Evolutionary conservation across 2,113 vertebrate genomes (phyloP).

Genomic region (Zosterops pallidus): DNA sequence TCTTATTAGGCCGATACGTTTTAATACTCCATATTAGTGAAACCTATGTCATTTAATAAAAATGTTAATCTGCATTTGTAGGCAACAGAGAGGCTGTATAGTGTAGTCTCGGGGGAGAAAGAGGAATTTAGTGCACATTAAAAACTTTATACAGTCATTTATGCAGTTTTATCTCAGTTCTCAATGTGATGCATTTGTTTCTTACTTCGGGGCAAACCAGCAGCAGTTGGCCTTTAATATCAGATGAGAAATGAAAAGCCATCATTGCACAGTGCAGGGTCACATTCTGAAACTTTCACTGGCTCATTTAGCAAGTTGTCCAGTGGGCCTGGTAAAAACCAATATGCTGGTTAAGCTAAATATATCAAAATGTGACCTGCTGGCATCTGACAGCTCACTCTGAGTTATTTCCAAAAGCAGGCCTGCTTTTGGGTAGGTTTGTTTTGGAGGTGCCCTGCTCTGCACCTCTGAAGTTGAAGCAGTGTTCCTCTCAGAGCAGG

Average conservation of each 20-base stretch:
- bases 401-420: not conserved
- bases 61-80: conserved; percentile 57
- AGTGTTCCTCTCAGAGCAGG: not conserved
- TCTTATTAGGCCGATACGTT: conserved; percentile 20
- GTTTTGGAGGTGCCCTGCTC: not conserved
- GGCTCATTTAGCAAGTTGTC: not conserved
- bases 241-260: not conserved
- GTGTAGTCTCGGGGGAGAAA: not conserved
- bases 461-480: not conserved
- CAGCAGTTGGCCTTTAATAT: not conserved
- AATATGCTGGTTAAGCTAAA: not conserved
- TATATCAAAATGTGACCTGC: not conserved
- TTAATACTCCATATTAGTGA: conserved; percentile 24
- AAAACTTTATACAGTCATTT: conserved; percentile 48
- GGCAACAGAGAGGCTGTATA: conserved; percentile 42
- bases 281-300: conserved; percentile 5
- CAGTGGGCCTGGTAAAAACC: not conserved
- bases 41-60: conserved; percentile 60
- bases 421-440: not conserved
- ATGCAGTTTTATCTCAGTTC: conserved; percentile 34
- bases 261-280: not conserved
- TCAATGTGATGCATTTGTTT: conserved; percentile 18
- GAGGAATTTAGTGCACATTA: conserved; percentile 51
- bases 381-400: not conserved
- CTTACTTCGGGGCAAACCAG: not conserved